Evolutionary conservation across 2,113 vertebrate genomes (phyloP).

Genomic region (Felis catus): F.catus_Fca126_mat1.0 CM031413.1:61923001-61923500

Average conservation of each 20-base stretch:
- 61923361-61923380: background rate
- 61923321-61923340: background rate
- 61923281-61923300: background rate
- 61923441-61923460: background rate
- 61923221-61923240: accelerated
- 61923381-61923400: background rate
- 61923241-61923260: background rate
- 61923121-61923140: background rate
- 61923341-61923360: background rate
- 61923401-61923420: background rate
- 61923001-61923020: background rate
- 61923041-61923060: background rate
- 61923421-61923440: background rate
- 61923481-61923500: background rate
- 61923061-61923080: background rate
- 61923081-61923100: background rate
- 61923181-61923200: background rate
- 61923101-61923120: background rate
- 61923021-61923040: background rate
- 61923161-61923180: background rate
- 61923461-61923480: background rate
- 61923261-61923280: background rate
- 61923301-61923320: background rate
- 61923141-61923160: background rate
- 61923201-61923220: background rate